These are phyloP conservation scores for Pollenia amentaria DNA, from an alignment of 2,888 invertebrate species.

Conservation along the genomic window DNA sequence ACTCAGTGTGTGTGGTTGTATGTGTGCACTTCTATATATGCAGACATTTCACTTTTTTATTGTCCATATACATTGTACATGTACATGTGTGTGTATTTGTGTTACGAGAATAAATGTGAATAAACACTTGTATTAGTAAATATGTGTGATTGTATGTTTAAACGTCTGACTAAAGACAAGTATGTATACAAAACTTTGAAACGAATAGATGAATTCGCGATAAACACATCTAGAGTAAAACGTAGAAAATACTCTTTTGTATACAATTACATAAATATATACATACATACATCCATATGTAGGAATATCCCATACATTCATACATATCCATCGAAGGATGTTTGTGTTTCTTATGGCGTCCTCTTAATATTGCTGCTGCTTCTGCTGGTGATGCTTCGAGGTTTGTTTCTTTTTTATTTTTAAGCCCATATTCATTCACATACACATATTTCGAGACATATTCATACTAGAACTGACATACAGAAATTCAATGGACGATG, in stretches of 20 bases:
- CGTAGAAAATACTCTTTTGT: constrained; percentile 24
- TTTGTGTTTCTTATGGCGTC: constrained; percentile 55
- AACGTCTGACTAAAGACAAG: constrained; percentile 35
- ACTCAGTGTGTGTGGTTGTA: background rate
- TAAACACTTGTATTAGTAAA: constrained; percentile 13
- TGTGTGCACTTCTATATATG: constrained; percentile 19
- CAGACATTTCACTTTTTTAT: constrained; percentile 55
- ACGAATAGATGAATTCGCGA: constrained; percentile 60
- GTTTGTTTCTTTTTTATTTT: constrained; percentile 3
- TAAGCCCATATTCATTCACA: constrained; percentile 33
- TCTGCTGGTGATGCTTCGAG: constrained; percentile 33
- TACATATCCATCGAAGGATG: constrained; percentile 37
- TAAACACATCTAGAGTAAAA: constrained; percentile 54
- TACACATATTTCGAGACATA: constrained; percentile 10
- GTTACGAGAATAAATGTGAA: constrained; percentile 4
- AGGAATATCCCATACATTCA: background rate
- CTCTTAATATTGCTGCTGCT: constrained; percentile 48
- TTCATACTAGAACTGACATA: constrained; percentile 22
- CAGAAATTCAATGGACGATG: constrained; percentile 30
- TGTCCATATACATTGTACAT: background rate
- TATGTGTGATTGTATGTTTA: background rate
- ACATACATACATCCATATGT: background rate
- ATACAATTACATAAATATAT: background rate
- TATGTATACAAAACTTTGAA: constrained; percentile 51
- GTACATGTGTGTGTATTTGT: constrained; percentile 11